Percentiles rank a stretch among this genome's conserved stretches.
These are phyloP conservation scores for Andrena trimmerana DNA, from an alignment of 2,888 invertebrate species.

Conservation along the genomic window DNA sequence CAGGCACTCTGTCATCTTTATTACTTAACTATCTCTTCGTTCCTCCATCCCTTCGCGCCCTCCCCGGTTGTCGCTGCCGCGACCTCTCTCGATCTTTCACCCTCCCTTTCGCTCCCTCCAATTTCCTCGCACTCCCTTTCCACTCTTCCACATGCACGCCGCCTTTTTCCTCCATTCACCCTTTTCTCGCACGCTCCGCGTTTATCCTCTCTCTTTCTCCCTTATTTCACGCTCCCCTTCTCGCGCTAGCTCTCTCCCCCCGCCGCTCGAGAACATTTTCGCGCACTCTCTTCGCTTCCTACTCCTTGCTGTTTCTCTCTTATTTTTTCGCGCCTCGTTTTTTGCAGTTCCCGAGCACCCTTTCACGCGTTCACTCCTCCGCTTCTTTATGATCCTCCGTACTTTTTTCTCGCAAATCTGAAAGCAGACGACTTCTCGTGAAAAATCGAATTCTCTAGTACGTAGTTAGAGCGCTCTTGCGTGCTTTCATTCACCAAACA, in stretches of 20 bases:
- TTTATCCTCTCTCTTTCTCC: not conserved
- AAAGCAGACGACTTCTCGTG: not conserved
- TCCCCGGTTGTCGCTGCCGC: not conserved
- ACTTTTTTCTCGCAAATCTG: not conserved
- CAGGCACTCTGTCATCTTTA: not conserved
- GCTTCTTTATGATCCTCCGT: not conserved
- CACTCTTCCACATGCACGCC: not conserved
- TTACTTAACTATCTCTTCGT: not conserved
- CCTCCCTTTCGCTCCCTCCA: not conserved
- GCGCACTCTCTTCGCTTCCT: not conserved
- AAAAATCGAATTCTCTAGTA: no score
- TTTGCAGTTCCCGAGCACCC: not conserved
- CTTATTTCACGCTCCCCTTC: conserved; percentile 15
- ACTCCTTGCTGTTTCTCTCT: not conserved
- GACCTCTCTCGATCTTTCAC: not conserved
- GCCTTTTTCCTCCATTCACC: not conserved
- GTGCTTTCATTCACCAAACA: no score
- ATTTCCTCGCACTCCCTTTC: not conserved
- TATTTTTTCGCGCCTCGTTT: not conserved
- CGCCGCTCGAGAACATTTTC: conserved; percentile 21
- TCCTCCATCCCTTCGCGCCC: not conserved
- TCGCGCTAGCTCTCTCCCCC: conserved; percentile 1
- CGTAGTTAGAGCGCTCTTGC: no score
- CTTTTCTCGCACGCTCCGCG: not conserved
- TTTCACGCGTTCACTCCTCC: conserved; percentile 1